These are phyloP conservation scores for Sphenopsis melanotis DNA, from an alignment of 2,797 vertebrate genomes.

Conservation along the genomic window DNA sequence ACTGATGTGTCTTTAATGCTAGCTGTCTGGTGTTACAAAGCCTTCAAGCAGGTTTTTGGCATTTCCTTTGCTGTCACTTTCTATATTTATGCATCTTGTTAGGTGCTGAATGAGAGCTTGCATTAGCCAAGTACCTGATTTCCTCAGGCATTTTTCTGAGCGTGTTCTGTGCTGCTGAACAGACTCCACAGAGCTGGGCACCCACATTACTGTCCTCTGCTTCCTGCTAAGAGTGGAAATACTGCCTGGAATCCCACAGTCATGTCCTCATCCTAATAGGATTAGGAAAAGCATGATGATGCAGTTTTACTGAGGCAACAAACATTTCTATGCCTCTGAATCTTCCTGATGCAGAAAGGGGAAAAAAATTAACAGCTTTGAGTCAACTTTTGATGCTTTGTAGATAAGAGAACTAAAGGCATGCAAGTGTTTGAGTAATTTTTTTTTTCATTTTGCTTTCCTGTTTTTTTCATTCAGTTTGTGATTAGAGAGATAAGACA, in stretches of 20 bases:
- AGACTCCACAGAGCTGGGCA: neutral
- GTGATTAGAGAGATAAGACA: neutral
- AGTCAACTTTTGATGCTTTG: neutral
- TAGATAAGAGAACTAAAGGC: neutral
- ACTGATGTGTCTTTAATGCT: neutral
- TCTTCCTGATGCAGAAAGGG: neutral
- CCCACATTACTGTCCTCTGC: neutral
- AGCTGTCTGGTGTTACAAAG: neutral
- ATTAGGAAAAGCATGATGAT: neutral
- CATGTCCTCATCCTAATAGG: neutral
- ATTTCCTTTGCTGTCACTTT: constrained; percentile 10
- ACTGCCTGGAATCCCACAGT: neutral
- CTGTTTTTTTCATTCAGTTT: neutral
- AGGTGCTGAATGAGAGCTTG: neutral
- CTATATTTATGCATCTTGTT: neutral
- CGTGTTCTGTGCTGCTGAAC: neutral
- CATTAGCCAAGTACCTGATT: neutral
- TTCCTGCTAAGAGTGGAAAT: neutral
- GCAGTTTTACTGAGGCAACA: neutral
- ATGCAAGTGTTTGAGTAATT: neutral
- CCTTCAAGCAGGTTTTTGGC: constrained; percentile 27
- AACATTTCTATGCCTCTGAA: neutral
- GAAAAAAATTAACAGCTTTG: neutral
- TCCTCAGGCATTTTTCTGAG: neutral
- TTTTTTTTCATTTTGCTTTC: neutral